Base-by-base conservation (phyloP, 1,140 invertebrate genomes). In the Drosophila triauraria region DNA sequence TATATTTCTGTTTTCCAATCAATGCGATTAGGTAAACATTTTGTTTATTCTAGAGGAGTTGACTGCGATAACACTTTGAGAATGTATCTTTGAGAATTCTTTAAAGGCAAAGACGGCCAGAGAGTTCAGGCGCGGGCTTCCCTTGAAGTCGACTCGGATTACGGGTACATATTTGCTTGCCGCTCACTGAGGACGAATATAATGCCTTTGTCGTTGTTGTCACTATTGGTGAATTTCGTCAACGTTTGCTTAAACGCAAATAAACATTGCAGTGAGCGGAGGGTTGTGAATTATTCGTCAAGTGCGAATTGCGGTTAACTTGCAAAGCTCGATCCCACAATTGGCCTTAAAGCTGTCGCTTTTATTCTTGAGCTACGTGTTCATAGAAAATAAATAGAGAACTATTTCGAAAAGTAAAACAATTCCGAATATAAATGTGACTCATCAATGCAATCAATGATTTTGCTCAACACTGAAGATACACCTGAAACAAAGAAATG, bases 261-360 rank as follows among this genome's bases (percentile, higher is more conserved):
- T 79, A 79, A 78, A 79, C 68, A 79, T 65, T 65, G 75, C 44
- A 25, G 15, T n/a, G 23, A 23, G 44, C 23, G 38, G 50, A 27
- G 30, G 40, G 51, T 17, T 20, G 43, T 25, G 64, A 69, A 62
- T 64, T 53, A 72, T 72, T 46, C 50, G 46, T 72, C 77, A 79
- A 79, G 77, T 79, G 75, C 77, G 76, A 79, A 46, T 72, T 60
- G 77, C 60, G 76, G 77, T 79, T 65, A 51, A 51, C 40, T 43
- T 43, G 30, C 35, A 20, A 40, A n/a, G 48, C 40, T 27, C 53
- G 23, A 72, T 43, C 35, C 44, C 67, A 43, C 44, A 72, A 30
- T 38, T 72, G 69, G 53, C 69, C 68, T 70, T 68, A 40, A 38
- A 68, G 17, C 40, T 46, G n/a, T 53, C 30, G 46, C 23, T 44